phyloP scores from a whole-genome alignment of 2,113 vertebrate genomes.

The Regulus satrapa region DNA sequence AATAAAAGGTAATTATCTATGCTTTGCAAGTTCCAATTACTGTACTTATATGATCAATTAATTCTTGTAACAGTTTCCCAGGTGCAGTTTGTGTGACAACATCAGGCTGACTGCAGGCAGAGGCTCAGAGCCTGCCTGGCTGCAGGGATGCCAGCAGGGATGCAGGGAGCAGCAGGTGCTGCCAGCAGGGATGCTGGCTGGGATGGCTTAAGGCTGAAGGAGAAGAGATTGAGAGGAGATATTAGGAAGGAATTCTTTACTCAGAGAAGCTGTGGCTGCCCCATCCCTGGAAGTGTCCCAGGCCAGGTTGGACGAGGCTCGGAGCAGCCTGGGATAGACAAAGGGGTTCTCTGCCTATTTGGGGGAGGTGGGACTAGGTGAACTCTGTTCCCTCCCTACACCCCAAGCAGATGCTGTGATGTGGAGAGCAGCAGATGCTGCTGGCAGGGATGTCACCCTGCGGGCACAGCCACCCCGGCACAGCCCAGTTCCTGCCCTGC shows the following conservation, averaged over 20 bases:
- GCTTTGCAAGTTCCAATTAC: slow-evolving; percentile 64
- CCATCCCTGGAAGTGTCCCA: neutral
- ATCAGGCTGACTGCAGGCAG: neutral
- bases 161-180: neutral
- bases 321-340: neutral
- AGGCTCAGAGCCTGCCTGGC: neutral
- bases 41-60: slow-evolving; percentile 63
- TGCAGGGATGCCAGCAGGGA: neutral
- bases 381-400: neutral
- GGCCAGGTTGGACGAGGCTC: rapidly evolving
- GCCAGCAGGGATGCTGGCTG: neutral
- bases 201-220: neutral
- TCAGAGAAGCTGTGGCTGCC: neutral
- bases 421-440: neutral
- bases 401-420: no score
- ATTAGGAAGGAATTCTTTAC: neutral
- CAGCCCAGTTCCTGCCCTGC: neutral
- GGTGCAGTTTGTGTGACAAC: slow-evolving; percentile 28
- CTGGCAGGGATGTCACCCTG: neutral
- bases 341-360: neutral
- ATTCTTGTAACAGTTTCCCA: slow-evolving; percentile 44
- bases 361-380: neutral
- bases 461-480: rapidly evolving
- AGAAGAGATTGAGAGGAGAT: neutral
- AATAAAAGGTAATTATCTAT: slow-evolving; percentile 68